These are phyloP conservation scores for Penaeus chinensis DNA, from an alignment of 1,140 invertebrate species.

Conservation along the genomic window DNA sequence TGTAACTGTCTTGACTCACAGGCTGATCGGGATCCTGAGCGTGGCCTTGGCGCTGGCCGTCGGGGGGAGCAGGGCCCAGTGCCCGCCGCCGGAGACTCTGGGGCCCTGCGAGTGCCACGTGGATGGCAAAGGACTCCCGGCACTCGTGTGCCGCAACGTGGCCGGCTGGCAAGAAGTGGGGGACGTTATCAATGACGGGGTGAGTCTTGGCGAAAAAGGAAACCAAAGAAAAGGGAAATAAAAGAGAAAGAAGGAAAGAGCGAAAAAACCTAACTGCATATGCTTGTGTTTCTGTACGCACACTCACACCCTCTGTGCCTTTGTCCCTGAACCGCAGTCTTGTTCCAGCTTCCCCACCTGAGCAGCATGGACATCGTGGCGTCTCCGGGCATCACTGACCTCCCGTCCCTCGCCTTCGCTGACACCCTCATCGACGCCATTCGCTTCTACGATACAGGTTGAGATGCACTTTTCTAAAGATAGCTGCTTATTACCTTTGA, in stretches of 20 bases:
- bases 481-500: too few relatives aligned
- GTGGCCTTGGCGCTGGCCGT: too few relatives aligned
- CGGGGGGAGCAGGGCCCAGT: background rate
- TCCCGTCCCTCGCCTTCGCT: slow-evolving; percentile 23
- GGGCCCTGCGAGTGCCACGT: slow-evolving; percentile 19
- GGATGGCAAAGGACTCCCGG: background rate
- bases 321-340: too few relatives aligned
- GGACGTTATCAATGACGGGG: slow-evolving; percentile 13
- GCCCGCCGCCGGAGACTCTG: slow-evolving; percentile 8
- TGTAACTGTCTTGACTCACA: too few relatives aligned
- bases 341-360: slow-evolving; percentile 11
- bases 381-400: slow-evolving; percentile 19
- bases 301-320: too few relatives aligned
- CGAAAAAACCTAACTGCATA: too few relatives aligned
- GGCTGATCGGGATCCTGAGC: too few relatives aligned
- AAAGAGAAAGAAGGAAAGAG: too few relatives aligned
- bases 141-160: slow-evolving; percentile 4
- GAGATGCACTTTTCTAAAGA: too few relatives aligned
- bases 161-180: slow-evolving; percentile 28
- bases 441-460: slow-evolving; percentile 31
- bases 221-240: too few relatives aligned
- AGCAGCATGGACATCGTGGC: slow-evolving; percentile 32
- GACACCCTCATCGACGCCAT: slow-evolving; percentile 15
- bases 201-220: background rate
- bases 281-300: too few relatives aligned